These are phyloP conservation scores for Dolichopus griseipennis DNA, from an alignment of 2,888 invertebrate genomes.

Conservation along the genomic window DNA sequence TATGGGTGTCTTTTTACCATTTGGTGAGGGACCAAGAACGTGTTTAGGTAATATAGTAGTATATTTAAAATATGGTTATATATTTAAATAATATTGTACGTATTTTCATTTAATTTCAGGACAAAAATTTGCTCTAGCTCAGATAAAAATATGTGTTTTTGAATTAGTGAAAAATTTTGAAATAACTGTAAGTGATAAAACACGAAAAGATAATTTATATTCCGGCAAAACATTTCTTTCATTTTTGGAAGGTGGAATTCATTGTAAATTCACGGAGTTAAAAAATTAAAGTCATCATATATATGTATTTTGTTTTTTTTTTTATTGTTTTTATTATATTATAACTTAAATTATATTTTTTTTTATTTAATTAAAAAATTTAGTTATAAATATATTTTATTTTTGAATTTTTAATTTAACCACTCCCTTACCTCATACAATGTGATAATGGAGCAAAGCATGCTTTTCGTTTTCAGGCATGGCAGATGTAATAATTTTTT, in stretches of 20 bases:
- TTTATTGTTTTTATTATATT: too few species aligned
- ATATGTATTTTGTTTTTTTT: too few species aligned
- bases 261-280: slow-evolving; percentile 30
- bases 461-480: too few species aligned
- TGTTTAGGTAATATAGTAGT: slow-evolving; percentile 30
- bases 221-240: slow-evolving; percentile 32
- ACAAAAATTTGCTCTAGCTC: slow-evolving; percentile 31
- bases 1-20: slow-evolving; percentile 36
- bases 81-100: not conserved
- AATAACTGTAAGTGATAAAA: slow-evolving; percentile 29
- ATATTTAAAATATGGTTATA: not conserved
- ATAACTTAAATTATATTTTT: too few species aligned
- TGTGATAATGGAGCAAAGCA: too few species aligned
- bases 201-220: slow-evolving; percentile 27
- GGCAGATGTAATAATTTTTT: too few species aligned
- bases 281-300: too few species aligned
- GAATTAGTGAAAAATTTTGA: slow-evolving; percentile 29
- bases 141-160: slow-evolving; percentile 33
- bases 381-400: too few species aligned
- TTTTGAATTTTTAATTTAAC: too few species aligned
- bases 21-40: slow-evolving; percentile 40
- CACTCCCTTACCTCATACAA: too few species aligned
- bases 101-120: slow-evolving; percentile 7
- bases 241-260: slow-evolving; percentile 34
- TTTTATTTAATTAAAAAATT: too few species aligned